Conservation (phyloP, 37 sponge, comb jelly and placozoan genomes). For the Halisarca cf. caerulea region DNA sequence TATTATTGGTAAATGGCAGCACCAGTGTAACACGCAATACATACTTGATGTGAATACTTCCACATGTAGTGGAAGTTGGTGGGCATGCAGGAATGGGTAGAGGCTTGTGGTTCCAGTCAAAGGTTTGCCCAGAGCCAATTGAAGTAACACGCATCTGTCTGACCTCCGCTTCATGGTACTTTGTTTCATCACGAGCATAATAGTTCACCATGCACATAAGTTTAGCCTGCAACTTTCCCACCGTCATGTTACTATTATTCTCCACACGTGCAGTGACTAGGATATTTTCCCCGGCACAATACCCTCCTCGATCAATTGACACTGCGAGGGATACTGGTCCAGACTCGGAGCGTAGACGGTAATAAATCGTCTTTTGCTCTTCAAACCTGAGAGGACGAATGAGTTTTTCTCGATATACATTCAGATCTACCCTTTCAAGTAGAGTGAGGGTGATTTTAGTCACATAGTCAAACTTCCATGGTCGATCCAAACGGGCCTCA, state of each 20-base stretch:
- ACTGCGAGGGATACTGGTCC: conserved; percentile 31
- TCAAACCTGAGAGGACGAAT: background rate
- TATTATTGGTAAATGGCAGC: no score
- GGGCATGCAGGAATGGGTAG: conserved; percentile 2
- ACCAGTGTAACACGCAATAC: no score
- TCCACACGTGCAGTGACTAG: conserved; percentile 37
- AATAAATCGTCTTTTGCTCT: background rate
- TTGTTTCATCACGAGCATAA: conserved; percentile 33
- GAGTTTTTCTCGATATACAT: conserved; percentile 6
- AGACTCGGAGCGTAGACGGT: conserved; percentile 41
- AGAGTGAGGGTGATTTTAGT: conserved; percentile 1
- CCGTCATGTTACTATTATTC: conserved; percentile 27
- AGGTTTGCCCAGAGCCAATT: background rate
- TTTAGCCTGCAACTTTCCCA: conserved; percentile 27
- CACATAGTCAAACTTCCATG: conserved; percentile 8
- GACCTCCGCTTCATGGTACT: background rate
- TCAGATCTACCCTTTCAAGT: conserved; percentile 16
- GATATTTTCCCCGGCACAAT: conserved; percentile 46
- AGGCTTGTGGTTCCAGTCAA: conserved; percentile 9
- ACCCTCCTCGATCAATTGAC: conserved; percentile 26
- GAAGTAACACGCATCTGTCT: background rate
- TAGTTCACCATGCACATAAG: conserved; percentile 19
- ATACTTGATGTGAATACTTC: background rate
- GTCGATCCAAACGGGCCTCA: conserved; percentile 28
- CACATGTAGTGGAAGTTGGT: background rate